Conservation (phyloP, 53 echinoderm and acorn worm genomes). For the Luidia sarsii region DNA sequence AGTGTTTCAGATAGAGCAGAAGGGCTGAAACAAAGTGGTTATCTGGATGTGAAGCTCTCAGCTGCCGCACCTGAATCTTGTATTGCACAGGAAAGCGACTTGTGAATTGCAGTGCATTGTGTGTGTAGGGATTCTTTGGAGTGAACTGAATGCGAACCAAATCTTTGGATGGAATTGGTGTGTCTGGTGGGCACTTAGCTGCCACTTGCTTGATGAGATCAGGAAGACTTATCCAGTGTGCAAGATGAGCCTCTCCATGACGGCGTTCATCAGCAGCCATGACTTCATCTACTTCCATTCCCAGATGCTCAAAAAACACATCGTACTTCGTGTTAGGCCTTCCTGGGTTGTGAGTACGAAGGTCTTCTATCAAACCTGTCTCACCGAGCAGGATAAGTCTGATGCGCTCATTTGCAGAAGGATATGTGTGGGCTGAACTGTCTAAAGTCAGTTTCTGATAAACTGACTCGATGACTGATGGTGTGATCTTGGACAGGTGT, state of each 20-base stretch:
- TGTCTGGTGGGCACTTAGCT: background rate
- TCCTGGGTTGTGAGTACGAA: slow-evolving; percentile 29
- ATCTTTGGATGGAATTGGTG: background rate
- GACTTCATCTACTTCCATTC: background rate
- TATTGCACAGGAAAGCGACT: background rate
- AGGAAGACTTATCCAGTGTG: background rate
- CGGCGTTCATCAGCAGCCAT: background rate
- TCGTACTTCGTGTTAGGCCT: slow-evolving; percentile 16
- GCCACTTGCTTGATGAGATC: background rate
- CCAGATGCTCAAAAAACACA: background rate
- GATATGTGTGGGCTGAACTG: slow-evolving; percentile 20
- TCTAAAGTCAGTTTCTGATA: slow-evolving; percentile 32
- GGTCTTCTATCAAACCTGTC: slow-evolving; percentile 24
- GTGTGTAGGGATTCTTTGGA: background rate
- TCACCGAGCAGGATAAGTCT: slow-evolving; percentile 27
- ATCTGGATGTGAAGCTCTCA: slow-evolving; percentile 12
- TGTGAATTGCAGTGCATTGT: background rate
- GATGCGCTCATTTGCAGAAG: slow-evolving; percentile 15
- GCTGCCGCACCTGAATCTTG: slow-evolving; percentile 2
- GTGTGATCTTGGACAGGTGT: background rate
- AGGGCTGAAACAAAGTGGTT: background rate
- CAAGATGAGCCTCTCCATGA: background rate
- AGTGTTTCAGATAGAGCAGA: slow-evolving; percentile 2
- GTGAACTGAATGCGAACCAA: background rate
- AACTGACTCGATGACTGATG: slow-evolving; percentile 13